Evolutionary conservation across 2,888 invertebrate genomes (phyloP), one percentile per base, ranked within the genome.

Genomic region (Deilephila elpenor): DNA sequence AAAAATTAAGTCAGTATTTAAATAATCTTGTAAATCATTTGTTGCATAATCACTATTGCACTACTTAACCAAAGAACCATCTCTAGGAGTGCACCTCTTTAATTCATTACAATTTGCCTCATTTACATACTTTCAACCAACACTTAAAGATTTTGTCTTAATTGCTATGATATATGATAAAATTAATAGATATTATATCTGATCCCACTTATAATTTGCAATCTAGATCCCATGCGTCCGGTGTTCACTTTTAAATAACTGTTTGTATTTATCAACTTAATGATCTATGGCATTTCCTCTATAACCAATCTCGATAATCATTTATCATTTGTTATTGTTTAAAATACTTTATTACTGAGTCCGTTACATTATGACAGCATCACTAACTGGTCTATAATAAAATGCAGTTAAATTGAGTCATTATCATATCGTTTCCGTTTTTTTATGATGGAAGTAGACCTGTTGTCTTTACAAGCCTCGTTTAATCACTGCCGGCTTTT

Each of bases 331-430:
- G n/a, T n/a, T 44, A 44, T 44, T 14, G 44, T 20, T 59, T 59
- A 19, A 59, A 59, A 59, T 11, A 20, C 25, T 59, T 60, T 60
- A 60, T 14, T 60, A 5, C 25, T 32, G 0, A 25, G 14, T 29
- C 67, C 64, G 64, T 64, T 64, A 64, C 37, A n/a, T 20, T 64
- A 44, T 44, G 51, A 44, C 51, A 44, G 67, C 51, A 62, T 62
- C n/a, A 34, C 19, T 3, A 44, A 37, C 64, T 14, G 64, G 20
- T 64, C n/a, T 44, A 11, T 14, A 37, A 64, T 11, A 20, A 34
- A 11, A 37, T 37, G 14, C n/a, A 56, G n/a, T 20, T 11, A 7
- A 20, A 11, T 20, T 20, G 20, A 44, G 44, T 44, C 8, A 20
- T 64, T 19, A 37, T 64, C 20, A 44, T 44, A 14, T 44, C n/a